These are phyloP conservation scores for Centruroides vittatus DNA, from an alignment of 1,140 invertebrate species.

Conservation along the genomic window DNA sequence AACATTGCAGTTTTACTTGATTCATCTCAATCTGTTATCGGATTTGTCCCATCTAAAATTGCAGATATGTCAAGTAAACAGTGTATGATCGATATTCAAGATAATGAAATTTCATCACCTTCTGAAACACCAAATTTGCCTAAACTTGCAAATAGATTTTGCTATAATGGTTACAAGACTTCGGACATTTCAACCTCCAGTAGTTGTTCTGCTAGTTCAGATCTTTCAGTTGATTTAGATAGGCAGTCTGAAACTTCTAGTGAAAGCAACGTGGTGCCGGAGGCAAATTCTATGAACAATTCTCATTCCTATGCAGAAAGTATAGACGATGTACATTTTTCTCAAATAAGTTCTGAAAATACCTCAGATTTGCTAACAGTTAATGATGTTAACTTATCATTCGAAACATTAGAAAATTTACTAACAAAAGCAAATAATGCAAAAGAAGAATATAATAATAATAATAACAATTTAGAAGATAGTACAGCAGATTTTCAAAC, in stretches of 20 bases:
- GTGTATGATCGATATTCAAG: too few relatives aligned
- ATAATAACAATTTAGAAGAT: too few relatives aligned
- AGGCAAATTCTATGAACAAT: neutral
- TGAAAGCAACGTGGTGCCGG: neutral
- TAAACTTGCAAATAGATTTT: too few relatives aligned
- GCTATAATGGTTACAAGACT: neutral
- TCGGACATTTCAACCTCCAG: neutral
- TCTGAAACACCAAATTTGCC: too few relatives aligned
- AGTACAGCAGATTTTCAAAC: neutral
- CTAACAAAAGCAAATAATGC: too few relatives aligned
- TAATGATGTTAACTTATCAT: neutral
- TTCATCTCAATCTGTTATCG: constrained; percentile 20
- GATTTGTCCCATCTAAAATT: constrained; percentile 20
- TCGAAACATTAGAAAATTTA: neutral
- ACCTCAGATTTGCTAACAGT: neutral
- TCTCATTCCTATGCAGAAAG: neutral
- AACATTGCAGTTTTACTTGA: constrained; percentile 37
- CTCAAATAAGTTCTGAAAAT: too few relatives aligned
- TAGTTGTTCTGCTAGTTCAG: neutral
- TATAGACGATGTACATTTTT: too few relatives aligned
- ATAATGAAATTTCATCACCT: neutral
- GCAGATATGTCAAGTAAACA: constrained; percentile 12
- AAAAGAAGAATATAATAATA: too few relatives aligned
- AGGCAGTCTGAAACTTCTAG: neutral
- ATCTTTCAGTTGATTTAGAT: neutral